phyloP scores from a whole-genome alignment of 2,797 vertebrate genomes.

The Acrocephalus scirpaceus region DNA sequence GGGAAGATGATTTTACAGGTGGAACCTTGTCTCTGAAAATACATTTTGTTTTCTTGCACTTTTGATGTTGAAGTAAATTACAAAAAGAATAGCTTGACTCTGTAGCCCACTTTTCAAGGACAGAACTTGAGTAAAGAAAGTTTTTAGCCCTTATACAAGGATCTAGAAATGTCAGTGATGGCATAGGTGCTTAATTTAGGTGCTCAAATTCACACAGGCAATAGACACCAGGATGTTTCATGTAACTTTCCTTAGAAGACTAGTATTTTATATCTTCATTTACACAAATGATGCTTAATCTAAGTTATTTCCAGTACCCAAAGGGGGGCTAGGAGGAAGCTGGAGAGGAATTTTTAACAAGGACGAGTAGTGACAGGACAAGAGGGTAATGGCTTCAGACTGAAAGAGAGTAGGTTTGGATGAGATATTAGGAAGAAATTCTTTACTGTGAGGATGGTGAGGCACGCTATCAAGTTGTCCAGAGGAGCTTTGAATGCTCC shows the following conservation, averaged over 20 bases:
- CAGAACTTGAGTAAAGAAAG: not conserved
- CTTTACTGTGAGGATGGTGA: not conserved
- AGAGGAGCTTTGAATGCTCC: not conserved
- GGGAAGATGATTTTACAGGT: not conserved
- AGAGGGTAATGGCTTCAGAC: not conserved
- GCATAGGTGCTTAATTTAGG: not conserved
- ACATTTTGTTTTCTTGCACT: not conserved
- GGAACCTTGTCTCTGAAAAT: not conserved
- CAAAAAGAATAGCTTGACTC: not conserved
- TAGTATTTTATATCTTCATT: not conserved
- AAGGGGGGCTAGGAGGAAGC: not conserved
- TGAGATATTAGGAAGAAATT: not conserved
- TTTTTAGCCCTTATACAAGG: not conserved
- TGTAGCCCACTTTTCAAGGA: not conserved
- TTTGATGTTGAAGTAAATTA: not conserved
- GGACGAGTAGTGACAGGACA: not conserved
- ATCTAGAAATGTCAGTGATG: not conserved
- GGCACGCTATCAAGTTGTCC: not conserved
- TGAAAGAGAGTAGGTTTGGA: not conserved
- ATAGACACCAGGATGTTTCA: not conserved
- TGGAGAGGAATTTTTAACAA: not conserved
- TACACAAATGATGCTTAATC: not conserved
- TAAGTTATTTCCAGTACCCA: not conserved
- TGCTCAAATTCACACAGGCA: not conserved
- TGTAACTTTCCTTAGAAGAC: not conserved